phyloP scores from a whole-genome alignment of 1,140 invertebrate genomes.

The Leptoteleia sp. region DNA sequence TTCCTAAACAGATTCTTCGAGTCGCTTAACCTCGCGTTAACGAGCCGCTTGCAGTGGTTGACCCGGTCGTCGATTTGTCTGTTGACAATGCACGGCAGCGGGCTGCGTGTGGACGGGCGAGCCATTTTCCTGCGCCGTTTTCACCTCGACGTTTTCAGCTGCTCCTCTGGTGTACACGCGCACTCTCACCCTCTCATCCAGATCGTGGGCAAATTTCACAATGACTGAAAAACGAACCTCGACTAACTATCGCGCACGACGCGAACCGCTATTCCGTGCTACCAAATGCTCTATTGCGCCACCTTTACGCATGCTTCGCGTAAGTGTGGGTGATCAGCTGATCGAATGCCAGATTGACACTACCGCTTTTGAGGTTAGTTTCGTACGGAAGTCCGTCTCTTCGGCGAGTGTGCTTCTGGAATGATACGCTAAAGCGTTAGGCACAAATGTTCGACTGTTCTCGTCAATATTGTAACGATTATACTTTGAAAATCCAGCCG shows the following conservation, averaged over 20 bases:
- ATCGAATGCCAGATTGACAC: slow-evolving; percentile 16
- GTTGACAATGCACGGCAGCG: slow-evolving; percentile 79
- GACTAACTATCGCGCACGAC: slow-evolving; percentile 1
- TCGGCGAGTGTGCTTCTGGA: too few relatives aligned
- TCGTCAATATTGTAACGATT: too few relatives aligned
- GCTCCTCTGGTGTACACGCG: neutral
- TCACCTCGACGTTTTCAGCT: neutral
- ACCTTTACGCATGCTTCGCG: slow-evolving; percentile 38
- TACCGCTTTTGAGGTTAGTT: slow-evolving; percentile 6
- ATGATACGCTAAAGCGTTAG: too few relatives aligned
- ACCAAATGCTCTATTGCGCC: slow-evolving; percentile 2
- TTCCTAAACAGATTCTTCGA: slow-evolving; percentile 90
- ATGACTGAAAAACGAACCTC: too few relatives aligned
- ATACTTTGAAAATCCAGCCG: neutral
- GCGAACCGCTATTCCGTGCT: neutral
- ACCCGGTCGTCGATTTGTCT: slow-evolving; percentile 80
- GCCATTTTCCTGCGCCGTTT: slow-evolving; percentile 72
- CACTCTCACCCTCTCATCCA: slow-evolving; percentile 10
- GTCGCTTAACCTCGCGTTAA: slow-evolving; percentile 84
- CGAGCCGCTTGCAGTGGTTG: slow-evolving; percentile 82
- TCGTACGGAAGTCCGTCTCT: too few relatives aligned
- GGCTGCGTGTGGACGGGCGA: slow-evolving; percentile 78
- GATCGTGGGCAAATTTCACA: neutral
- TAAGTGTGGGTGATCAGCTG: slow-evolving; percentile 33
- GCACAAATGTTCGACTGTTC: too few relatives aligned